Evolutionary conservation across 2,797 vertebrate genomes (phyloP), one percentile per base, ranked within the genome.

Genomic region (Sphenopsis melanotis): DNA sequence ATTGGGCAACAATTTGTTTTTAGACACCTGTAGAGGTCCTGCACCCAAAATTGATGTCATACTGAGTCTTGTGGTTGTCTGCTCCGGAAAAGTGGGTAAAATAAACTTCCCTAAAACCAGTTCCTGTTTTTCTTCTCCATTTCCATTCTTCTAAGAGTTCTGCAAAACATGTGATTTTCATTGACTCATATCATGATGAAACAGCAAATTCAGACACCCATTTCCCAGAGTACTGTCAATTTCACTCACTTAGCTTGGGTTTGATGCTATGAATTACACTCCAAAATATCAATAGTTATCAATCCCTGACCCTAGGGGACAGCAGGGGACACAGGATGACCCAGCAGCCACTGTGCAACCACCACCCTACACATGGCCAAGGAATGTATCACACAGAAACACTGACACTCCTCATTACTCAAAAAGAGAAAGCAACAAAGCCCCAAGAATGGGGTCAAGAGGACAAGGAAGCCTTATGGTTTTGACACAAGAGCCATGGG

Each of bases 61-160:
- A 39, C 29, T 74, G 44, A 1, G 39, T 70, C 75, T 93, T 82
- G 96, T 89, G 94, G 90, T 68, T 94, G 93, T 94, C 95, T 97
- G 37, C 64, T 53, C 93, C 9, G 30, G 92, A 97, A 89, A 85
- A 5, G 30, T 64, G 90, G 64, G 52, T 20, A 53, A 84, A 89
- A 89, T 17, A 78, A 78, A 82, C 93, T 95, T 97, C 96, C 78
- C 20, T 65, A 60, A 87, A 94, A 39, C 14, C 83, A 74, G 75
- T 92, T 97, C 92, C 86, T 95, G 86, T 94, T 97, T 97, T 91
- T 46, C 83, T 89, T 76, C 79, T 80, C 81, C 66, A 57, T 75
- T 66, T 83, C 59, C 84, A 94, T 69, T 87, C 88, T 87, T 86
- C 82, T 92, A 59, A 69, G n/a, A 30, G 22, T 72, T 92, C 37